These are phyloP conservation scores for Cotesia glomerata DNA, from an alignment of 1,140 invertebrate species.

Conservation along the genomic window DNA sequence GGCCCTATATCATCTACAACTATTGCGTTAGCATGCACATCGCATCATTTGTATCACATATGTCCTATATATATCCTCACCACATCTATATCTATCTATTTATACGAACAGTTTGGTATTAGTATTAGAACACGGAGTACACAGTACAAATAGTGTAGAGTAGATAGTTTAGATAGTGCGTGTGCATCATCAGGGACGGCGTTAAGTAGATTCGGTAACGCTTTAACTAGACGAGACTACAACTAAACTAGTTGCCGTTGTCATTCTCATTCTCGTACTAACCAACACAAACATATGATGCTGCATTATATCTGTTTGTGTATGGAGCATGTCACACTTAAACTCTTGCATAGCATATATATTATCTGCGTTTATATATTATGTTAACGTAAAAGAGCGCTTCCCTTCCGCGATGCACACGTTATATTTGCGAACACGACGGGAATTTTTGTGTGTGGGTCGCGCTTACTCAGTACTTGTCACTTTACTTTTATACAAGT, in stretches of 20 bases:
- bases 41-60: conserved; percentile 2
- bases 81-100: too few relatives aligned
- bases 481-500: conserved; percentile 2
- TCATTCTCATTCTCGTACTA: conserved; percentile 13
- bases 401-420: conserved; percentile 21
- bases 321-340: too few relatives aligned
- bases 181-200: conserved; percentile 58
- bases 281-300: conserved; percentile 11
- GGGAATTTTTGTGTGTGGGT: conserved; percentile 18
- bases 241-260: not conserved
- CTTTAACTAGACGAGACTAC: conserved; percentile 3
- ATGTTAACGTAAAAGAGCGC: conserved; percentile 3
- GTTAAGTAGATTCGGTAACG: conserved; percentile 55
- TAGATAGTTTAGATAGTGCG: conserved; percentile 11
- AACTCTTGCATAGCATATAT: too few relatives aligned
- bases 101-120: too few relatives aligned
- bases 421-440: not conserved
- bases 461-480: not conserved
- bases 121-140: too few relatives aligned
- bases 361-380: too few relatives aligned
- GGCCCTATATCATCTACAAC: conserved; percentile 32
- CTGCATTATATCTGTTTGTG: not conserved
- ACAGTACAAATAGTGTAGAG: too few relatives aligned
- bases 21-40: conserved; percentile 24
- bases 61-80: too few relatives aligned